Conservation (phyloP, 2,888 invertebrate genomes). For the Chaetoderma sp. region DNA sequence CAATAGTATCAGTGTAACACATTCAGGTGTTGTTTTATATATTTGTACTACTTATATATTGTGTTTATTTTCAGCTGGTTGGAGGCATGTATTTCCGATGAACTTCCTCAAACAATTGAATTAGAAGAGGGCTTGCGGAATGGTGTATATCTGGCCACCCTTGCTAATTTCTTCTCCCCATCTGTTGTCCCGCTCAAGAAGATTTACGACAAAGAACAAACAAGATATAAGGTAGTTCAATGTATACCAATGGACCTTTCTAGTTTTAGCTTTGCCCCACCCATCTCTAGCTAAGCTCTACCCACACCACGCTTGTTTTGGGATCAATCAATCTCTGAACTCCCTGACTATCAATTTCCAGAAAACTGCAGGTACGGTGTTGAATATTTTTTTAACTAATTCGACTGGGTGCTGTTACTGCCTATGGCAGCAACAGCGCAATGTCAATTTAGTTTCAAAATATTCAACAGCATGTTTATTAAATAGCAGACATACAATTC, state of each 20-base stretch:
- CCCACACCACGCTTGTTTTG: too few relatives aligned
- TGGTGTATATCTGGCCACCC: constrained; percentile 82
- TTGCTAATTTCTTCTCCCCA: constrained; percentile 80
- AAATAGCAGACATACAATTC: too few relatives aligned
- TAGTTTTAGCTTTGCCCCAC: too few relatives aligned
- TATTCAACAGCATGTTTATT: too few relatives aligned
- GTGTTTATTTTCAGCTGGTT: constrained; percentile 74
- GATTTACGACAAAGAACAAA: constrained; percentile 81
- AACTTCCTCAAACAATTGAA: constrained; percentile 78
- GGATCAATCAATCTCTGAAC: too few relatives aligned
- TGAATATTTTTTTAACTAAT: too few relatives aligned
- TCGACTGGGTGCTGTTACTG: too few relatives aligned
- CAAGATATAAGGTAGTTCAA: constrained; percentile 68
- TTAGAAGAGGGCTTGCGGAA: constrained; percentile 81
- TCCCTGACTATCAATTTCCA: too few relatives aligned
- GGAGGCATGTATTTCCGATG: constrained; percentile 78
- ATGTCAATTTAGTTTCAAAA: too few relatives aligned
- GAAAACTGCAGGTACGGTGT: too few relatives aligned
- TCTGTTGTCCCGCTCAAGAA: constrained; percentile 77
- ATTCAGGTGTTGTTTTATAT: neutral
- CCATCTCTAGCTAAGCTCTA: too few relatives aligned
- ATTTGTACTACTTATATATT: neutral
- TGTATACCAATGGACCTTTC: neutral
- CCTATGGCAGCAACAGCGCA: too few relatives aligned
- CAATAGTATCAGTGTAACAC: neutral